Evolutionary conservation across 2,888 invertebrate genomes (phyloP), one percentile per base, ranked within the genome.

Genomic region (Gandaritis pyraliata): DNA sequence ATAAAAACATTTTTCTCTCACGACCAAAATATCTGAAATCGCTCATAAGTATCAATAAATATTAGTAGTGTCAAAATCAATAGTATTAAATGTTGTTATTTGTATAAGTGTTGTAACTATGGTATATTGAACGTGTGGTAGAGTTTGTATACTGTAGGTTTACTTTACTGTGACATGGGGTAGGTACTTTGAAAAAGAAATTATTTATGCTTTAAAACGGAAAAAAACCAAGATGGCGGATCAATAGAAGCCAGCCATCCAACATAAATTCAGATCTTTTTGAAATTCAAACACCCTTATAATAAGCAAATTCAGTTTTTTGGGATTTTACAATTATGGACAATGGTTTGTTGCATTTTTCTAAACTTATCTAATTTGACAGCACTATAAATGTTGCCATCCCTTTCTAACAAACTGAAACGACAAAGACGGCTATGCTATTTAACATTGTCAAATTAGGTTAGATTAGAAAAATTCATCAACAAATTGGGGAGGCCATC

Each of bases 81-180:
- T 70, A 70, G 62, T 62, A 61, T 66, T 68, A 65, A 54, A 62
- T 65, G 70, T 70, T 70, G 66, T 69, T 70, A 64, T 10, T 61
- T 70, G 57, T 67, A 61, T 70, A 70, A 70, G 70, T 70, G 70
- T 70, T 70, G 66, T 64, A 58, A 55, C 46, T 23, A 63, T 57
- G 58, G 50, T 39, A 16, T 45, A 54, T 49, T 43, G 33, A 23
- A 49, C 43, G 58, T 45, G 55, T 58, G 36, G 30, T 39, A 36
- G 29, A 11, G 48, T 61, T 59, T 61, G 60, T 66, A 64, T 65
- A 64, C 55, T 52, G 63, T 60, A 50, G 54, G 38, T 45, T 53
- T 47, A 54, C 53, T 55, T 39, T 30, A 43, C 16, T 16, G 33
- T 43, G 10, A 53, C 36, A 53, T 33, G n/a, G 41, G 53, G 48